These are phyloP conservation scores for Ornithorhynchus anatinus DNA, from an alignment of 2,113 vertebrate genomes.

Conservation along the genomic window DNA sequence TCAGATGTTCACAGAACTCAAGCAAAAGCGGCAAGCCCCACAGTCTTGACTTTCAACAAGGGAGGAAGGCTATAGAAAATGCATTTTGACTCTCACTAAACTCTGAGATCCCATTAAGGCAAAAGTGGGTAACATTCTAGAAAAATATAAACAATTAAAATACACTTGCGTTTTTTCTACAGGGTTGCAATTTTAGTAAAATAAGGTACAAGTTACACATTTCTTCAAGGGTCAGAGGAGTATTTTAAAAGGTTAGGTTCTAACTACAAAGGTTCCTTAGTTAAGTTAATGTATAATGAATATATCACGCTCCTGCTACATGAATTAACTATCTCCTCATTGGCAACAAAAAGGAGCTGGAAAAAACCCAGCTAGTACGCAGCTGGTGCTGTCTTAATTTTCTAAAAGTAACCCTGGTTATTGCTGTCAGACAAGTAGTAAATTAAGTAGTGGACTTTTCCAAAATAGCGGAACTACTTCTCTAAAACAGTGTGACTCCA, in stretches of 20 bases:
- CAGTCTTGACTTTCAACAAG: constrained; percentile 34
- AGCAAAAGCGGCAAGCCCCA: constrained; percentile 54
- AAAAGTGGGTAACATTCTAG: constrained; percentile 34
- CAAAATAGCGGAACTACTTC: background rate
- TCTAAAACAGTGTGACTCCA: constrained; percentile 54
- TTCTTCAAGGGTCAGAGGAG: background rate
- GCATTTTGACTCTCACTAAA: constrained; percentile 61
- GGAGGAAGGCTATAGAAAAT: constrained; percentile 65
- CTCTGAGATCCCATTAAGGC: constrained; percentile 72
- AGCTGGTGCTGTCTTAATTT: constrained; percentile 8
- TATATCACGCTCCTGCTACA: background rate
- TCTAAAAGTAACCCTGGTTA: background rate
- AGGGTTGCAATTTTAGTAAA: background rate
- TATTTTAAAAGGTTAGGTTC: constrained; percentile 4
- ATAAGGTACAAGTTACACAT: constrained; percentile 10
- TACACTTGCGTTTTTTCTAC: constrained; percentile 3
- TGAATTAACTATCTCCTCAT: constrained; percentile 21
- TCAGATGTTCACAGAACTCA: constrained; percentile 78
- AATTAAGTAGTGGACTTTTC: background rate
- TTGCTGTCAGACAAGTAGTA: background rate
- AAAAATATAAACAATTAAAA: background rate
- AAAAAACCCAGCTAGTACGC: background rate
- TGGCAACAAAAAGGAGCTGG: background rate
- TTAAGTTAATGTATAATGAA: background rate
- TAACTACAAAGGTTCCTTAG: constrained; percentile 6